phyloP scores from a whole-genome alignment of 2,888 invertebrate species.

The Tetranychus truncatus region DNA sequence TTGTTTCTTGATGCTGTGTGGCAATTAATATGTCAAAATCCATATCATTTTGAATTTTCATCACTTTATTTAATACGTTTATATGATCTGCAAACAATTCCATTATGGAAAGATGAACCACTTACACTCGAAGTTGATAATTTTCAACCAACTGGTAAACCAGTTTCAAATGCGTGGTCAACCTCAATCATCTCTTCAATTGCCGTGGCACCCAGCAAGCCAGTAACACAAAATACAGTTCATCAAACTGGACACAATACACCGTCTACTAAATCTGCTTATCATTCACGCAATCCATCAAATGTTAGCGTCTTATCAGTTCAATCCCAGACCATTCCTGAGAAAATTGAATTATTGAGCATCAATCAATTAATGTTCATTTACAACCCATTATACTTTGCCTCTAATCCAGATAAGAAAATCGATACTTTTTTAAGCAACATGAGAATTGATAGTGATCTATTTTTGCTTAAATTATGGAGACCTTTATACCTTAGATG shows the following conservation, averaged over 20 bases:
- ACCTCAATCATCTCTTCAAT: not conserved
- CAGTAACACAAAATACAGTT: not conserved
- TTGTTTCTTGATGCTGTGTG: constrained; percentile 80
- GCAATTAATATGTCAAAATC: constrained; percentile 73
- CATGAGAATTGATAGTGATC: constrained; percentile 3
- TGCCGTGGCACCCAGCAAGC: not conserved
- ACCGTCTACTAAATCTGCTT: not conserved
- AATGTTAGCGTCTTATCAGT: not conserved
- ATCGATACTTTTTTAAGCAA: not conserved
- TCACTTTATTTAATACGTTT: constrained; percentile 58
- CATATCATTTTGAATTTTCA: constrained; percentile 69
- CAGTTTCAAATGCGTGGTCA: not conserved
- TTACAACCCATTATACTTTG: constrained; percentile 17
- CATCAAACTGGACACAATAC: not conserved
- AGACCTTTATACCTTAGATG: constrained; percentile 20
- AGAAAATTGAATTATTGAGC: not conserved
- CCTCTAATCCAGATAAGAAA: not conserved
- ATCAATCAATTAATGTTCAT: constrained; percentile 13
- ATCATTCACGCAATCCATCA: not conserved
- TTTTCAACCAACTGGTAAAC: not conserved
- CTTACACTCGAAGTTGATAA: not conserved
- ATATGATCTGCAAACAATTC: constrained; percentile 16
- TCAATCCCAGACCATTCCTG: not conserved
- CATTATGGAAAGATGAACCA: not conserved
- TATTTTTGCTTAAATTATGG: constrained; percentile 7